Conservation (phyloP, 2,888 invertebrate species). For the Mechanitis mazaeus region DNA sequence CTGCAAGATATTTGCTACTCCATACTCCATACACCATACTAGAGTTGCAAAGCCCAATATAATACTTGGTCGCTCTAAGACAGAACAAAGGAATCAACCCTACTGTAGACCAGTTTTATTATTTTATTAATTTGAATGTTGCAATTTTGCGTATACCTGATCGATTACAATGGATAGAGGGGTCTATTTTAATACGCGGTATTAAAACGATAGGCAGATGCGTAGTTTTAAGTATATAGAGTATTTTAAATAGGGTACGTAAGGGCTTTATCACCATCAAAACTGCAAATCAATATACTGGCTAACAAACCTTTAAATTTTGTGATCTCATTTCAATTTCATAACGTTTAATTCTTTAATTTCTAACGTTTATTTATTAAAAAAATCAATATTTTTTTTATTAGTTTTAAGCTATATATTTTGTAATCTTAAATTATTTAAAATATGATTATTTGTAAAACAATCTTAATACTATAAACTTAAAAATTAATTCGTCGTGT, state of each 20-base stretch:
- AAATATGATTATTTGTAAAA: no score
- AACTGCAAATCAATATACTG: neutral
- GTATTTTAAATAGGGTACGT: constrained; percentile 13
- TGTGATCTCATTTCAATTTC: no score
- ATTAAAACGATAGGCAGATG: constrained; percentile 46
- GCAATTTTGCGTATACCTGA: constrained; percentile 72
- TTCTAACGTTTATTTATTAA: no score
- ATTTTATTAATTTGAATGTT: constrained; percentile 75
- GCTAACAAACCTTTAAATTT: neutral
- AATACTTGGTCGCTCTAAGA: constrained; percentile 5
- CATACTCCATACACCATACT: no score
- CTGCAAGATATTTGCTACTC: no score
- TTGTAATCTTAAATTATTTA: no score
- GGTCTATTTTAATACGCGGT: constrained; percentile 50
- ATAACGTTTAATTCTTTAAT: no score
- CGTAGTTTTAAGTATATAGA: constrained; percentile 23
- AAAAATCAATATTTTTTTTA: no score
- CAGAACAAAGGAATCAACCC: constrained; percentile 51
- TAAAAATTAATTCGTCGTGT: no score
- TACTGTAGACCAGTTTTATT: constrained; percentile 61
- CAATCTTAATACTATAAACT: no score
- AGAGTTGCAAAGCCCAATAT: no score
- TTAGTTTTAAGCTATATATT: no score
- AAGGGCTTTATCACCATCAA: neutral
- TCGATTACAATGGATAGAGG: constrained; percentile 68